Base-by-base conservation (phyloP, 2,797 vertebrate species). In the Lagodon rhomboides region DNA sequence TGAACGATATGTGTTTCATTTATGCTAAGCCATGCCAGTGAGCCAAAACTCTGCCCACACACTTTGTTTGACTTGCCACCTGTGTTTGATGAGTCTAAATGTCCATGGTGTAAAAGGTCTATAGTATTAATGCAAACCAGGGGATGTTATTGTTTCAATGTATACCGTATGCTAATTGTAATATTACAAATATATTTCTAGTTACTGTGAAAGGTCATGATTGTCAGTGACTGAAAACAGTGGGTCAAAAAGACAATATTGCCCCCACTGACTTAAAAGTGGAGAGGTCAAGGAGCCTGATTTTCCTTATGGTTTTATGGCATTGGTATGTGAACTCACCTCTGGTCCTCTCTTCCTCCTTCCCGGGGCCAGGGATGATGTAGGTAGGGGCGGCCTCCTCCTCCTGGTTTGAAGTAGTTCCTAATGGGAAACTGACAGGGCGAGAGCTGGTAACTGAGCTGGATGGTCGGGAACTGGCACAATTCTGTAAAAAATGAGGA, bases 361-460 rank as follows among this genome's bases (percentile, higher is more conserved):
- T 71, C 12, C 2, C 74, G 3, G 16, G 51, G 20, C 50, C 54
- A 17, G 71, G 56, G 12, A 58, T 54, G 79, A 25, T 83, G 73
- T 77, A 84, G n/a, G 70, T 67, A 4, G 85, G 79, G 23, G 63
- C 82, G 65, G 51, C 68, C 17, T 89, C 91, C 34, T 94, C 91
- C 13, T 93, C 91, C 51, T 90, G 91, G 67, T 83, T 89, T 20
- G 84, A 75, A 4, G 73, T 73, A 0, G 75, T 53, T 82, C 87
- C 85, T 11, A 86, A 85, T 6, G 94, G 93, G 64, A 94, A 92
- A 85, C 91, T 94, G 77, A 88, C 88, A 15, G 89, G 92, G 18
- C 90, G 91, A 58, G 94, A 94, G 75, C 89, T 94, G 79, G 91
- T 94, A 58, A 92, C 85, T 18, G 94, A 96, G 85, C 92, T 95